Conservation (phyloP, 2,113 vertebrate genomes). For the Rhegmatorhina hoffmannsi region DNA sequence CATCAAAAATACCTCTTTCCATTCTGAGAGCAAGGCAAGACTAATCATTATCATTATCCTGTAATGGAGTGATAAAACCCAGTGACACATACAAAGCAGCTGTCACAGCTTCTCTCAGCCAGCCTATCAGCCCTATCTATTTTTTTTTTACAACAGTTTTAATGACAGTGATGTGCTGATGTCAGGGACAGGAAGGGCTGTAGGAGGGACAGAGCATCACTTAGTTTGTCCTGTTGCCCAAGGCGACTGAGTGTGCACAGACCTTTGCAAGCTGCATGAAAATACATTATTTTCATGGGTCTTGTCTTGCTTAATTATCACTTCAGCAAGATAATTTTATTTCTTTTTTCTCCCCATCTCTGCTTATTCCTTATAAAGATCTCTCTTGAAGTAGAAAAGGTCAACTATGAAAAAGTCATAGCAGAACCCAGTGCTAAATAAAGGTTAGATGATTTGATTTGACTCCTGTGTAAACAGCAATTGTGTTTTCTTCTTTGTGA, state of each 20-base stretch:
- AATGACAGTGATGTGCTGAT: neutral
- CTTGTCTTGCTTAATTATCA: constrained; percentile 53
- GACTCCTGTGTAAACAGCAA: constrained; percentile 16
- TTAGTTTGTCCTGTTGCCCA: neutral
- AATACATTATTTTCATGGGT: constrained; percentile 10
- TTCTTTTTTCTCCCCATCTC: neutral
- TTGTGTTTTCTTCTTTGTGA: neutral
- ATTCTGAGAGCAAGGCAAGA: constrained; percentile 19
- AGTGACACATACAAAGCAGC: constrained; percentile 41
- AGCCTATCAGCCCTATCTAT: neutral
- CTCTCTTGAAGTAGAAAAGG: constrained; percentile 33
- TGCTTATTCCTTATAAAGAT: neutral
- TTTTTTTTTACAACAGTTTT: neutral
- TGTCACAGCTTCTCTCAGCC: constrained; percentile 37
- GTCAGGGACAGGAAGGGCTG: constrained; percentile 20
- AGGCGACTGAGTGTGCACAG: neutral
- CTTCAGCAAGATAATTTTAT: constrained; percentile 29
- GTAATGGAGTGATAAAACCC: constrained; percentile 48
- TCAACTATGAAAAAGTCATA: neutral
- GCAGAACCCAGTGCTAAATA: neutral
- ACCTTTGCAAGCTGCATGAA: constrained; percentile 7
- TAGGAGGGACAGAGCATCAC: neutral
- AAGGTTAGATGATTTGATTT: constrained; percentile 36
- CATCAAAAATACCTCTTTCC: constrained; percentile 32
- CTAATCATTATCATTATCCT: constrained; percentile 58